phyloP scores from a whole-genome alignment of 2,888 invertebrate genomes.

The Camptogramma bilineatum region DNA sequence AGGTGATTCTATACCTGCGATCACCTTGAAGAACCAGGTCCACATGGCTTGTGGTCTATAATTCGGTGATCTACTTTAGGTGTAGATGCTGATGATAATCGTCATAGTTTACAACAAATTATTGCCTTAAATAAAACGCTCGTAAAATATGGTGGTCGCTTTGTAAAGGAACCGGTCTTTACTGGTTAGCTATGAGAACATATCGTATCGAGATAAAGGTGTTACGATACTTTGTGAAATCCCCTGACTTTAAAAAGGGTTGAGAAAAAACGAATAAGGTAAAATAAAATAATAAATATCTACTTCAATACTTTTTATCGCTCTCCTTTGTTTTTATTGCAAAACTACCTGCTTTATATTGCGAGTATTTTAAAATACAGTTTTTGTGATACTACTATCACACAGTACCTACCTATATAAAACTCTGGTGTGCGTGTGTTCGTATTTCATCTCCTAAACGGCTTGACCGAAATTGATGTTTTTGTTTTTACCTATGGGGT shows the following conservation, averaged over 20 bases:
- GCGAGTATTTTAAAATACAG: not conserved
- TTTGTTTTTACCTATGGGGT: too few relatives aligned
- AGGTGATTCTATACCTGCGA: too few relatives aligned
- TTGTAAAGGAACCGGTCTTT: not conserved
- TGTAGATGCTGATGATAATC: too few relatives aligned
- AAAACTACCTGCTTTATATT: not conserved
- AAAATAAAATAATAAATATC: constrained; percentile 22
- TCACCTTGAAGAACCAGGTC: too few relatives aligned
- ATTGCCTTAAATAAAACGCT: not conserved
- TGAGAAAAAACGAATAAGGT: constrained; percentile 14
- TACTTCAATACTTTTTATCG: constrained; percentile 15
- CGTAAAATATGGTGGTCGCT: not conserved
- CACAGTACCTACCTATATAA: too few relatives aligned
- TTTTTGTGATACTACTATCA: too few relatives aligned
- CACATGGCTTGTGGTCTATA: too few relatives aligned
- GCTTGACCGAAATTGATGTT: too few relatives aligned
- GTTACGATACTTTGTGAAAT: constrained; percentile 12
- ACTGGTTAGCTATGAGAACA: constrained; percentile 15
- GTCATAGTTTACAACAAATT: too few relatives aligned
- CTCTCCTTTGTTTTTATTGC: constrained; percentile 18
- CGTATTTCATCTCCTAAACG: too few relatives aligned
- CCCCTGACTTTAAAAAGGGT: constrained; percentile 14
- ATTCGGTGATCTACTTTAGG: too few relatives aligned
- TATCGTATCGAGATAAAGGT: constrained; percentile 22
- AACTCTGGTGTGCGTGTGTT: too few relatives aligned